Conservation (phyloP, 2,888 invertebrate genomes). For the Arge pagana region DNA sequence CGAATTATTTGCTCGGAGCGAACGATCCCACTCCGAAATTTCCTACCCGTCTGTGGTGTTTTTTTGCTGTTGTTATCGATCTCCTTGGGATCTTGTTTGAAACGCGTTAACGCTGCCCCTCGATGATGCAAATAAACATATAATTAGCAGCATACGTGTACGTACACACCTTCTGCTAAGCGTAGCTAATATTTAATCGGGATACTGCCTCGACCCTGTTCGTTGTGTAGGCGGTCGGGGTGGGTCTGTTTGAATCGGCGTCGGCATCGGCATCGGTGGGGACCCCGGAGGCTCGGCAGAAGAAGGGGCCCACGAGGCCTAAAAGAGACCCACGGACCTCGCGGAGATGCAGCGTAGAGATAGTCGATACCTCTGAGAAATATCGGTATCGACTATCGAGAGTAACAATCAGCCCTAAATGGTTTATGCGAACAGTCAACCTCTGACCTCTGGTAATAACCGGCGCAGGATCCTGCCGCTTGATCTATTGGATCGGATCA, state of each 20-base stretch:
- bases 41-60: too few relatives aligned
- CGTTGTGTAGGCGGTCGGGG: constrained; percentile 8
- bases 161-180: not conserved
- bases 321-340: constrained; percentile 12
- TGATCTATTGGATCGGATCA: constrained; percentile 52
- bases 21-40: too few relatives aligned
- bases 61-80: constrained; percentile 8
- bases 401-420: constrained; percentile 49
- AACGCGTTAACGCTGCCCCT: constrained; percentile 6
- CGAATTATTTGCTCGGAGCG: too few relatives aligned
- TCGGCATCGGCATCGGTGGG: not conserved
- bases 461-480: constrained; percentile 50
- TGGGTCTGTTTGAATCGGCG: constrained; percentile 1
- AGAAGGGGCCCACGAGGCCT: not conserved
- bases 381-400: constrained; percentile 54
- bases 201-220: constrained; percentile 1
- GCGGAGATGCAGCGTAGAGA: constrained; percentile 44
- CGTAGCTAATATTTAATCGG: constrained; percentile 22
- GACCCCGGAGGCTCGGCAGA: not conserved
- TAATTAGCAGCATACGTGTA: not conserved
- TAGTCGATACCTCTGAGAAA: constrained; percentile 55
- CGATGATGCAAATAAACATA: not conserved
- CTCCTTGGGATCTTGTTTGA: constrained; percentile 14
- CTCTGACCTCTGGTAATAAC: constrained; percentile 55
- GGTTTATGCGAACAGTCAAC: constrained; percentile 56